Percentiles rank a stretch among this genome's conserved stretches.
Conservation (phyloP, 1,140 invertebrate species). For the Homalodisca vitripennis region DNA sequence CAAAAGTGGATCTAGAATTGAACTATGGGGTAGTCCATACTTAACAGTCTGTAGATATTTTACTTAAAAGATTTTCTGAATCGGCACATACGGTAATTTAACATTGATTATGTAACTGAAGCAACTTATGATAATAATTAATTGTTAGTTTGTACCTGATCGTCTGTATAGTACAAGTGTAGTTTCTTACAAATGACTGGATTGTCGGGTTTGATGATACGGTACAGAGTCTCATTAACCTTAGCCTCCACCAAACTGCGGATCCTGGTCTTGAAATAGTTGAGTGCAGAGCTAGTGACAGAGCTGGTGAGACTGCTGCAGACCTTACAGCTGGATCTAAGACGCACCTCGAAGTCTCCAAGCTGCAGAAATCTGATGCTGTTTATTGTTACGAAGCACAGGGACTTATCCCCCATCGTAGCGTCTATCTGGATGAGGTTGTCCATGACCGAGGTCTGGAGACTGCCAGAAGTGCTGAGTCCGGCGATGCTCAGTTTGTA, state of each 20-base stretch:
- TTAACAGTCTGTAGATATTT: too few relatives aligned
- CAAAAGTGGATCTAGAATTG: too few relatives aligned
- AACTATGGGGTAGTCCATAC: too few relatives aligned
- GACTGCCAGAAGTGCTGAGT: background rate
- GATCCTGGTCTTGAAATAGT: background rate
- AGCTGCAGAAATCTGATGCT: background rate
- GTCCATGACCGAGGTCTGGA: conserved; percentile 2
- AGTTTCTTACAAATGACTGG: background rate
- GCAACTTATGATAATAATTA: too few relatives aligned
- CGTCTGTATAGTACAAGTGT: background rate
- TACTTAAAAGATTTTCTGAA: too few relatives aligned
- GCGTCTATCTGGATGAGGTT: background rate
- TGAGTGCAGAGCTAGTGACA: background rate
- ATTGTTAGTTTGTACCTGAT: too few relatives aligned
- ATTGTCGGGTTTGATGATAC: background rate
- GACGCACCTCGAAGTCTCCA: background rate
- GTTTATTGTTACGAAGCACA: background rate
- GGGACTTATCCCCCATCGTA: background rate
- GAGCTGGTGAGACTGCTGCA: background rate
- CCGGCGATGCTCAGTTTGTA: conserved; percentile 4
- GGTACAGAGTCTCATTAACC: background rate
- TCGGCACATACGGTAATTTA: too few relatives aligned
- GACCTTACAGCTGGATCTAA: background rate
- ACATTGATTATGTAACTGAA: too few relatives aligned
- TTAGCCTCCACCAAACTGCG: background rate